Conservation (phyloP, 1,140 invertebrate species). For the Danaus plexippus region DNA sequence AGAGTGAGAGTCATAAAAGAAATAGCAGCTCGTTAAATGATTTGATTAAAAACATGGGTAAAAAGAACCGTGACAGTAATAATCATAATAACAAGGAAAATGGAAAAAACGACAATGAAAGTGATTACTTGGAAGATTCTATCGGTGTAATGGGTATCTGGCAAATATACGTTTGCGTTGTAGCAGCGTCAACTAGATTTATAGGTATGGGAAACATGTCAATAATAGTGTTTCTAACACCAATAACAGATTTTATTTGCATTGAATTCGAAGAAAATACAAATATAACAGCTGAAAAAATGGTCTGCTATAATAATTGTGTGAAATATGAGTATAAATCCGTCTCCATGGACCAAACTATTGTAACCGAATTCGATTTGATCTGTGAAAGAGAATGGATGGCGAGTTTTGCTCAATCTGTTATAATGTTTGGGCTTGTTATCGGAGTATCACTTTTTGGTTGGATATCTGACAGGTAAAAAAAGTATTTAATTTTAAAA, state of each 20-base stretch:
- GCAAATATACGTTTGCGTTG: conserved; percentile 26
- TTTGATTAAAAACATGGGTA: too few relatives aligned
- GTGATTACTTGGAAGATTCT: conserved; percentile 35
- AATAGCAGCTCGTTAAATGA: too few relatives aligned
- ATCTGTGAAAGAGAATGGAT: conserved; percentile 40
- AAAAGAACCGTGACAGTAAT: too few relatives aligned
- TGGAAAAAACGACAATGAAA: conserved; percentile 18
- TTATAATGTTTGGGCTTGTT: conserved; percentile 38
- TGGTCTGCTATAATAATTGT: conserved; percentile 35
- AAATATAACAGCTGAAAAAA: conserved; percentile 20
- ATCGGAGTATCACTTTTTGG: conserved; percentile 32
- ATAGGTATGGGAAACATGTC: conserved; percentile 32
- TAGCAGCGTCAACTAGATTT: conserved; percentile 21
- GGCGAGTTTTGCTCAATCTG: conserved; percentile 32
- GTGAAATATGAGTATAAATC: conserved; percentile 26
- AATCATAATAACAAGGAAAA: background rate
- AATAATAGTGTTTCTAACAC: conserved; percentile 35
- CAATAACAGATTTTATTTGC: conserved; percentile 33
- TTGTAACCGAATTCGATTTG: conserved; percentile 36
- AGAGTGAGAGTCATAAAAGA: too few relatives aligned
- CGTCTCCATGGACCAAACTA: conserved; percentile 25
- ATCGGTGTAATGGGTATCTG: conserved; percentile 34
- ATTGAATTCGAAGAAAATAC: conserved; percentile 24
- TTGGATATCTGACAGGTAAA: conserved; percentile 48
- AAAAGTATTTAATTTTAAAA: conserved; percentile 1